Base-by-base conservation (phyloP, 2,888 invertebrate genomes). In the Steinernema scapterisci region DNA sequence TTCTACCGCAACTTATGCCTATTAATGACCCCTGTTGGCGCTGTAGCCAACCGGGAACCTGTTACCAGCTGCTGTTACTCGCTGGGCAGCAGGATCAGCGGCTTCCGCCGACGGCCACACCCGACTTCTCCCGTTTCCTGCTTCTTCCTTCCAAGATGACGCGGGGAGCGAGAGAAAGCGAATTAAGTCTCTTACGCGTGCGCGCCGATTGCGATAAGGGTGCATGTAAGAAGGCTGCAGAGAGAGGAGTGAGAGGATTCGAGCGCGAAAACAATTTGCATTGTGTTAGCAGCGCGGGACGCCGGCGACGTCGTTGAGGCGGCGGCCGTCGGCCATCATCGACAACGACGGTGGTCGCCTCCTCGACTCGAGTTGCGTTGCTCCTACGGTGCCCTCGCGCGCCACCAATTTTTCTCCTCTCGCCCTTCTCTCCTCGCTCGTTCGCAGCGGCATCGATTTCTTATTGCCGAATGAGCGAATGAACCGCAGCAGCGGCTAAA, bases 201-300 rank as follows among this genome's bases (percentile, higher is more conserved):
- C 52, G 31, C 63, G 63, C 27, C 25, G 21, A 54, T 19, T 13
- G 54, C 54, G 54, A 54, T 54, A 54, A 54, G 54, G 54, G 54
- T 21, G 54, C 54, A 13, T 54, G 54, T 54, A 54, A 54, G 54
- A 31, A 63, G 63, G 63, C 16, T 63, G 63, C 63, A 63, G 63
- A 19, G 54, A 21, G 51, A 11, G 51, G 25, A 63, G 63, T 63
- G 63, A 63, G 63, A 63, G 63, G 63, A 63, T 63, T 63, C 27
- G 63, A 63, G 63, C 63, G 63, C 63, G 63, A 63, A 63, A 63
- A 63, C 63, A 63, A 63, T 63, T 63, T 63, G 63, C 63, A 63
- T 63, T 63, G 63, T 63, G 63, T 63, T 63, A 63, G 63, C 63
- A 63, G 63, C 63, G 63, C 63, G 54, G 23, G 23, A 27, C 54